phyloP scores from a whole-genome alignment of 2,888 invertebrate genomes.

The Ichneumon xanthorius region DNA sequence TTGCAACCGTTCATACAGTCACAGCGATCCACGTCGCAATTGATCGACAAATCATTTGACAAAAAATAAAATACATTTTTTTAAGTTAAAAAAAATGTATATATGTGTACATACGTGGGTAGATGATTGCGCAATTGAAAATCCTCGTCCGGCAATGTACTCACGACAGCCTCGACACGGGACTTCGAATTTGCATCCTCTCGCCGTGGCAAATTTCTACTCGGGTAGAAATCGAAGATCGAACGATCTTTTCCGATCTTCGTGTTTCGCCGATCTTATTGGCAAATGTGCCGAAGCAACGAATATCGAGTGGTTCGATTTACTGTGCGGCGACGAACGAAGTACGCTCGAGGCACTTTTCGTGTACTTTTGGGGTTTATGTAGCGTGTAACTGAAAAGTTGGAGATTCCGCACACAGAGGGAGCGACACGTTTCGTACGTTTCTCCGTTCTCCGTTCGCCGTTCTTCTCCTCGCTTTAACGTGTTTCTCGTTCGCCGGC shows the following conservation, averaged over 20 bases:
- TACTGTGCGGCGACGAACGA: conserved; percentile 9
- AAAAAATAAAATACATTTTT: background rate
- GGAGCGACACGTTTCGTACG: conserved; percentile 17
- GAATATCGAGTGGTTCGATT: conserved; percentile 24
- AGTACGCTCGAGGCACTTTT: conserved; percentile 24
- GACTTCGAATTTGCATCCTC: background rate
- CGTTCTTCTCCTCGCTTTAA: conserved; percentile 16
- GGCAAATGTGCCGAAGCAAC: no score
- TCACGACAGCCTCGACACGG: background rate
- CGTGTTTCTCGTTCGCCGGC: conserved; percentile 21
- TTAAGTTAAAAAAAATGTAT: background rate
- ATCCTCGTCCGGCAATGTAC: background rate
- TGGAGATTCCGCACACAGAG: background rate
- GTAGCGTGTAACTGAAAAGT: conserved; percentile 37
- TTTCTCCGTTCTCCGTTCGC: conserved; percentile 10
- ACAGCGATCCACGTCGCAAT: conserved; percentile 55
- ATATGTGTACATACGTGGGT: background rate
- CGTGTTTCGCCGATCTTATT: background rate
- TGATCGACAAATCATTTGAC: background rate
- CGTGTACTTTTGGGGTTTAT: conserved; percentile 60
- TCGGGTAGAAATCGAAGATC: conserved; percentile 21
- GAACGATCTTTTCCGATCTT: conserved; percentile 14
- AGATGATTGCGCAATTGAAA: background rate
- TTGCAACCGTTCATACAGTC: conserved; percentile 69
- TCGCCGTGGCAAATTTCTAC: background rate